Base-by-base conservation (phyloP, 2,113 vertebrate genomes). In the Centropus bengalensis region DNA sequence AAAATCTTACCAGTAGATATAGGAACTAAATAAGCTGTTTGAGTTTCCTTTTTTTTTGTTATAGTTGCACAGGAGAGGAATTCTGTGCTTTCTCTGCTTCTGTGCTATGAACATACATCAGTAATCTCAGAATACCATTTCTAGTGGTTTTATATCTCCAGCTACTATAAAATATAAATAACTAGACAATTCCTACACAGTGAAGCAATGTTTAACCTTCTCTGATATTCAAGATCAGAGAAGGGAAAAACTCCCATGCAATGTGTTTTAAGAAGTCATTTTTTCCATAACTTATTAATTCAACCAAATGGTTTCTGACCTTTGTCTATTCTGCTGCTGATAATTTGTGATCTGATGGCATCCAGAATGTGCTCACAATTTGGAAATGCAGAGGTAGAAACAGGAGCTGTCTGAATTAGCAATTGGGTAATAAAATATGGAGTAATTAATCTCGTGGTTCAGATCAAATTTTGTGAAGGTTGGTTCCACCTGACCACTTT, bases 101-200 rank as follows among this genome's bases (percentile, higher is more conserved):
- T 87, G 36, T 64, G 45, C 56, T 58, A 4, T 33, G 10, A 24
- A 44, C 18, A 38, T 64, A n/a, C 27, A 54, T 55, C 66, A 26
- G 40, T 54, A 80, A 89, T 51, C 30, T 89, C 44, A 76, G 54
- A 91, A 87, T 27, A 76, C 7, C 3, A 36, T 91, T 94, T 76
- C 74, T 87, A 51, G 22, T 52, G 26, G 15, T 38, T 84, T 82
- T 82, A 80, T 36, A 77, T n/a, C 55, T 86, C 42, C 73, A 86
- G 23, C 33, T 90, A 26, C 76, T 81, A 67, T 55, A 74, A 89
- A 91, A 76, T n/a, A 76, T 80, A 82, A 94, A 62, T 73, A 89
- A 70, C 32, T 76, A 73, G 58, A 32, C 55, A 94, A 74, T 87
- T 36, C 10, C 85, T 76, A 70, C 27, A 42, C 75, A 74, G 12